phyloP scores from a whole-genome alignment of 30 jellyfish, hydroid and myxozoan species.

The Cassiopea xamachana region DNA sequence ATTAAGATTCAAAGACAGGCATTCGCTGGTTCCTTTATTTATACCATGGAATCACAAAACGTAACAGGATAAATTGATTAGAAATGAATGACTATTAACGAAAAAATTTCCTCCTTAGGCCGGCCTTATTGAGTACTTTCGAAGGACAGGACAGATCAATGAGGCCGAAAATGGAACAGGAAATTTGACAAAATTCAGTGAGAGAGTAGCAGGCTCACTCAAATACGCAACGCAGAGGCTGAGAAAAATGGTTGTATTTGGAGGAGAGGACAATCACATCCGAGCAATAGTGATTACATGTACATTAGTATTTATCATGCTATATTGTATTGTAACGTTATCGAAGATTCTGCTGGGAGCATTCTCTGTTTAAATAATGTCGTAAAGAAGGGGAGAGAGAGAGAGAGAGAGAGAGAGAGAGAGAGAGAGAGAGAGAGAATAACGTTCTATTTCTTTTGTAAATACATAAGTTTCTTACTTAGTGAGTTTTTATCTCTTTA shows the following conservation, averaged over 20 bases:
- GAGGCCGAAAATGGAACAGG: constrained; percentile 1
- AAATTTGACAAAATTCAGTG: neutral
- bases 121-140: constrained; percentile 26
- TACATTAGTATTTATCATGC: neutral
- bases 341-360: neutral
- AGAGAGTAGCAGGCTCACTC: constrained; percentile 1
- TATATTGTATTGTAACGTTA: neutral
- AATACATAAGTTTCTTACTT: no score
- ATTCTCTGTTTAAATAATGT: neutral
- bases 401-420: no score
- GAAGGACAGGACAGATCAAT: constrained; percentile 8
- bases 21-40: no score
- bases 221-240: neutral
- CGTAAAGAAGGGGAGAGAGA: neutral
- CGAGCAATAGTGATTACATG: neutral
- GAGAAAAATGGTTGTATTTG: neutral
- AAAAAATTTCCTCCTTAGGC: neutral
- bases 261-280: constrained; percentile 12
- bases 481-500: no score
- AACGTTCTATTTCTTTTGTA: no score
- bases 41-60: no score
- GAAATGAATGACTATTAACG: neutral
- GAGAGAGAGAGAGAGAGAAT: no score
- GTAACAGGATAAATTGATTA: no score
- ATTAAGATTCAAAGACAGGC: no score